Percentiles rank a stretch among this genome's conserved stretches.
phyloP scores from a whole-genome alignment of 2,888 invertebrate species.

The Melanostoma scalare region DNA sequence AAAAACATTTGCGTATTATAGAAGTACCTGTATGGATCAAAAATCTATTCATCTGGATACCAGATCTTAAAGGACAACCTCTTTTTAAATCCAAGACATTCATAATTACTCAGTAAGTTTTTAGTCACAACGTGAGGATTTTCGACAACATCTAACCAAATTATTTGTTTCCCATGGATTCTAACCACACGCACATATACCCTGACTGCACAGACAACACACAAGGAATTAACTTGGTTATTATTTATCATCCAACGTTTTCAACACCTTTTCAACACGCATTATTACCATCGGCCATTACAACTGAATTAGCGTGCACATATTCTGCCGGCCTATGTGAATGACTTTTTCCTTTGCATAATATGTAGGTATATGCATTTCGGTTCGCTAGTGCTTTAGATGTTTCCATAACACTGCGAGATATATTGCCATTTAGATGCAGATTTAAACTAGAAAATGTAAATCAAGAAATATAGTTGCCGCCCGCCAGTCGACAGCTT shows the following conservation, averaged over 20 bases:
- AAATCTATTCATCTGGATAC: no score
- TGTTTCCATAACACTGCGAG: constrained; percentile 58
- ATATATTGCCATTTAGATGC: constrained; percentile 70
- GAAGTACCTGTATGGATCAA: no score
- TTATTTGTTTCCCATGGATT: constrained; percentile 55
- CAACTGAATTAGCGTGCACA: constrained; percentile 70
- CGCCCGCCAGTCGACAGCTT: constrained; percentile 63
- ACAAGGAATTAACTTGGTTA: constrained; percentile 63
- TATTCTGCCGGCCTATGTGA: constrained; percentile 21
- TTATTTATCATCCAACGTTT: constrained; percentile 70
- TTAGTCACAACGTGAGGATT: constrained; percentile 30
- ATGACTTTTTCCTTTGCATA: constrained; percentile 18
- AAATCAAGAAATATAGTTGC: constrained; percentile 60
- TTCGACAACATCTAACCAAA: constrained; percentile 44
- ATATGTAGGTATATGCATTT: constrained; percentile 22
- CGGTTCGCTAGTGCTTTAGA: constrained; percentile 45
- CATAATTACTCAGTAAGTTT: no score
- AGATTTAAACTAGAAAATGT: constrained; percentile 65
- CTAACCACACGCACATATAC: constrained; percentile 44
- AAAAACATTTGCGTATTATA: no score
- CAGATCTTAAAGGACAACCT: no score
- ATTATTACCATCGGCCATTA: constrained; percentile 72
- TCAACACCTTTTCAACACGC: constrained; percentile 73
- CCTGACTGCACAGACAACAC: constrained; percentile 21
- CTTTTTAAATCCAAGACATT: no score